Evolutionary conservation across 2,888 invertebrate species (phyloP).

Genomic region (Tetragnatha montana): DNA sequence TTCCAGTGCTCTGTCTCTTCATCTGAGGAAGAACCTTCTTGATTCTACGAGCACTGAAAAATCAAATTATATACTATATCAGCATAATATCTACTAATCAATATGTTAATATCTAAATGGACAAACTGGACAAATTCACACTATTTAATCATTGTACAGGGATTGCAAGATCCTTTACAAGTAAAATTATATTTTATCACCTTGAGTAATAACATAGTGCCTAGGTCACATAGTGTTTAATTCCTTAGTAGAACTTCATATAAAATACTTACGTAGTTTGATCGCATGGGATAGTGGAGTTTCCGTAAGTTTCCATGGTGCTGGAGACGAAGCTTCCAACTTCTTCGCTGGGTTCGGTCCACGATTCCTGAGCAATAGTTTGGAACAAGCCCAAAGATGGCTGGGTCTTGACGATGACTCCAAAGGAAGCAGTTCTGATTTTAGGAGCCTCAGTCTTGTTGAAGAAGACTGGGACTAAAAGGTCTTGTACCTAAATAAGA

Average conservation of each 20-base stretch:
- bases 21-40: conserved; percentile 49
- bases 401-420: conserved; percentile 73
- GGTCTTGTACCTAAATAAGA: conserved; percentile 65
- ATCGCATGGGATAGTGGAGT: conserved; percentile 71
- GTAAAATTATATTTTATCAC: too few relatives aligned
- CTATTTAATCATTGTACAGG: too few relatives aligned
- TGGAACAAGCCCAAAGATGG: conserved; percentile 75
- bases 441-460: conserved; percentile 74
- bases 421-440: conserved; percentile 75
- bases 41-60: conserved; percentile 49
- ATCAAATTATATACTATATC: neutral
- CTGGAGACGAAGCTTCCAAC: conserved; percentile 75
- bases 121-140: too few relatives aligned
- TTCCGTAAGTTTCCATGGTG: conserved; percentile 73
- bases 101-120: too few relatives aligned
- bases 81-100: neutral
- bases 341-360: conserved; percentile 74
- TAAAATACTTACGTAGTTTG: conserved; percentile 61
- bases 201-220: too few relatives aligned
- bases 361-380: conserved; percentile 75
- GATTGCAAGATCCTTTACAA: too few relatives aligned
- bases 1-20: conserved; percentile 23
- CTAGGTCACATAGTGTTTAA: too few relatives aligned
- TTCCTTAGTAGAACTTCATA: too few relatives aligned
- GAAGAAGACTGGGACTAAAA: conserved; percentile 74